Conservation (phyloP, 2,888 invertebrate species). For the Drosophila mimetica region DNA sequence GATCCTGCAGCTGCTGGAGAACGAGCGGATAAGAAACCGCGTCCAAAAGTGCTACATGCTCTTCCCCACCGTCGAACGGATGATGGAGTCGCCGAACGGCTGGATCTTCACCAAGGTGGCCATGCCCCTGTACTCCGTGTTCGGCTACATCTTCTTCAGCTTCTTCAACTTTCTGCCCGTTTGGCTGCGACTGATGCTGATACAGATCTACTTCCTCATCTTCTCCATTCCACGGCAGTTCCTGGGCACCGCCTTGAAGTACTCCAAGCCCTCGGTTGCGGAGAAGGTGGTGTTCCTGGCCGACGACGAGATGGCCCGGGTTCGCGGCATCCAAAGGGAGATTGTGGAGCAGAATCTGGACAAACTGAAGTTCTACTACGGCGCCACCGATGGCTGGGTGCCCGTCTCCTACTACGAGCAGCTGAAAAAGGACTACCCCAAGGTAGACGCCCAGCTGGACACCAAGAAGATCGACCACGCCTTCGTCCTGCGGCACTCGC, state of each 20-base stretch:
- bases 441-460: constrained; percentile 87
- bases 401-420: constrained; percentile 90
- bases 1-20: constrained; percentile 89
- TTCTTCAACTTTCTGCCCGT: constrained; percentile 86
- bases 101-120: constrained; percentile 87
- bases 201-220: constrained; percentile 86
- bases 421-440: constrained; percentile 87
- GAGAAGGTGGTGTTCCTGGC: constrained; percentile 89
- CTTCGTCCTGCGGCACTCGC: constrained; percentile 90
- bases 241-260: constrained; percentile 85
- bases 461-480: constrained; percentile 89
- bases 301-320: constrained; percentile 91
- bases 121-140: constrained; percentile 85
- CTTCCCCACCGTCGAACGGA: constrained; percentile 94
- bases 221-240: constrained; percentile 85
- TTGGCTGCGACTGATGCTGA: constrained; percentile 85
- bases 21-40: constrained; percentile 85
- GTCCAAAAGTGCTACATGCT: constrained; percentile 89
- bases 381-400: constrained; percentile 92
- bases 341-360: constrained; percentile 86
- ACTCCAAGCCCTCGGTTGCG: constrained; percentile 87
- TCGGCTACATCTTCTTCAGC: constrained; percentile 84
- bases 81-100: constrained; percentile 91
- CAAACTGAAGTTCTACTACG: constrained; percentile 92
- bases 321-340: constrained; percentile 88